Evolutionary conservation across 2,113 vertebrate genomes (phyloP).

Genomic region (Zapus hudsonius): DNA sequence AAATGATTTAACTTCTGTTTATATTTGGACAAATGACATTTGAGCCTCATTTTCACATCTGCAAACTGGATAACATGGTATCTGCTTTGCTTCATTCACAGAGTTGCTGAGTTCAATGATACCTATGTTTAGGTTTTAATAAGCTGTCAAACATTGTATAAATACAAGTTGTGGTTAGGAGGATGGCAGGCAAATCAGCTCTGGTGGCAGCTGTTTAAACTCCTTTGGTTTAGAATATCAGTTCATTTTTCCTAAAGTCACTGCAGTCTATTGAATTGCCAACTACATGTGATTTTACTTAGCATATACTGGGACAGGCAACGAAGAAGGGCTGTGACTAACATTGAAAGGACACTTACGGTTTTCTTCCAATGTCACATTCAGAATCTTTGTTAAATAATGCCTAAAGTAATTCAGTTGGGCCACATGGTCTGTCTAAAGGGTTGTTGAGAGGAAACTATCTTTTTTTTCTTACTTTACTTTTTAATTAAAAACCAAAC

Average conservation of each 20-base stretch:
- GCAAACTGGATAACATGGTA: not conserved
- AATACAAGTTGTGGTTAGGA: not conserved
- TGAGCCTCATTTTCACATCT: constrained; percentile 16
- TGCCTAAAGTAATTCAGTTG: constrained; percentile 5
- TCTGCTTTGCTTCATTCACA: not conserved
- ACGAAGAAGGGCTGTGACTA: not conserved
- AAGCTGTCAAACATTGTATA: not conserved
- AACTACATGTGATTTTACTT: not conserved
- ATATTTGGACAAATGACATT: not conserved
- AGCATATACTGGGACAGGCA: too few species aligned
- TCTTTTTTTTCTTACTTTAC: not conserved
- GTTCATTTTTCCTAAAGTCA: not conserved
- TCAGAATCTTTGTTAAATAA: not conserved
- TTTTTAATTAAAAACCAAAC: too few species aligned
- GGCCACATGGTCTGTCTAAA: not conserved
- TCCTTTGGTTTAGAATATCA: constrained; percentile 11
- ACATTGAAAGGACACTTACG: not conserved
- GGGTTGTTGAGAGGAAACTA: constrained; percentile 11
- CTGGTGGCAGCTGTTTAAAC: not conserved
- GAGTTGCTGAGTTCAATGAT: not conserved
- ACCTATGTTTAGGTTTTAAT: not conserved
- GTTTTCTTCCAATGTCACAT: not conserved
- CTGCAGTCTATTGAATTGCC: not conserved
- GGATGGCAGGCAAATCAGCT: not conserved
- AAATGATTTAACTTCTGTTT: not conserved